These are phyloP conservation scores for Ctenomys sociabilis DNA, from an alignment of 2,113 vertebrate genomes.

Conservation along the genomic window DNA sequence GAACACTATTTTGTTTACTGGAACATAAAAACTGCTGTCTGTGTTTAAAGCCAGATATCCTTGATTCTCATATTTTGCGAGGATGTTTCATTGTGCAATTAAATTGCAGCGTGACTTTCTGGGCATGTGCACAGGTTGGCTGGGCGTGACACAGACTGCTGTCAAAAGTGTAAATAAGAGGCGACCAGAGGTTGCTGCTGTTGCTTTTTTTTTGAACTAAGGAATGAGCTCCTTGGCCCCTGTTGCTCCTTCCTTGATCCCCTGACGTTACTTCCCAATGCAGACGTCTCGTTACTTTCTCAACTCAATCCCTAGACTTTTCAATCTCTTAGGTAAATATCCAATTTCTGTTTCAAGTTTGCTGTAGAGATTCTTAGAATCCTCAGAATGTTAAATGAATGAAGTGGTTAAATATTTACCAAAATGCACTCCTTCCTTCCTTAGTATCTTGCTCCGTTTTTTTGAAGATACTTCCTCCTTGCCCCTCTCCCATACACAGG, in stretches of 20 bases:
- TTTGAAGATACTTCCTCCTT: background rate
- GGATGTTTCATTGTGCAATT: background rate
- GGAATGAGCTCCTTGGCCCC: too few species aligned
- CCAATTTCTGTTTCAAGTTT: slow-evolving; percentile 66
- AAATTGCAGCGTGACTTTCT: background rate
- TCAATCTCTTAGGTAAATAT: slow-evolving; percentile 69
- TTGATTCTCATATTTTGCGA: slow-evolving; percentile 1
- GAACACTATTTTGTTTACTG: background rate
- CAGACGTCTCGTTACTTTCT: slow-evolving; percentile 76
- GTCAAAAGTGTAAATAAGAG: slow-evolving; percentile 74
- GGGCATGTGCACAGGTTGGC: background rate
- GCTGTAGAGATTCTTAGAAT: slow-evolving; percentile 38
- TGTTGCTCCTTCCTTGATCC: slow-evolving; percentile 63
- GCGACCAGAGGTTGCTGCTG: slow-evolving; percentile 65
- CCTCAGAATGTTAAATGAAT: slow-evolving; percentile 51
- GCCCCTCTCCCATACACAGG: background rate
- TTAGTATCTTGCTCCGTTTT: background rate
- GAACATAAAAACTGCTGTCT: background rate
- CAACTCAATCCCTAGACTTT: slow-evolving; percentile 68
- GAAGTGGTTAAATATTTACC: slow-evolving; percentile 42
- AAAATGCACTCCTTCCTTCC: slow-evolving; percentile 22
- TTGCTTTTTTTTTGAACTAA: too few species aligned
- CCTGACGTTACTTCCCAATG: slow-evolving; percentile 58
- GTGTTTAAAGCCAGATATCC: background rate
- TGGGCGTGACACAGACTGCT: background rate